Evolutionary conservation across 2,797 vertebrate genomes (phyloP), one percentile per base, ranked within the genome.

Genomic region (Todus mexicanus): DNA sequence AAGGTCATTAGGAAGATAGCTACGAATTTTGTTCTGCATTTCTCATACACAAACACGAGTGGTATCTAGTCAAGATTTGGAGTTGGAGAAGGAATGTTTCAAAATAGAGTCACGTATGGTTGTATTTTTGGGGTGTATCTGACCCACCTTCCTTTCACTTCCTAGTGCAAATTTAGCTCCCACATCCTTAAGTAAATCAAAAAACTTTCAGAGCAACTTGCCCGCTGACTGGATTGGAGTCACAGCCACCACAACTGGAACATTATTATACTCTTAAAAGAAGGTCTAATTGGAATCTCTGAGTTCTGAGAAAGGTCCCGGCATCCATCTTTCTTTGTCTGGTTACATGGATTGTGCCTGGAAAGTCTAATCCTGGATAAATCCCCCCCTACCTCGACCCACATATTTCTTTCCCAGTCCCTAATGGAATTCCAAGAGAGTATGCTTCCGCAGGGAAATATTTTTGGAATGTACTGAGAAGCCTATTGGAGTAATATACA

Each of bases 241-340:
- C 94, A 96, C 61, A 96, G 86, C 86, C 73, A 93, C 95, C 76
- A 72, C 95, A 97, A 74, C 42, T 94, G 94, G 90, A 97, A 96
- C 90, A 96, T 84, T 94, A 95, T 86, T 88, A 87, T 81, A 93
- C 84, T 92, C 87, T 92, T 85, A 93, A 80, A 71, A 96, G 95
- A 95, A 89, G 83, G 56, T 83, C 95, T 93, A 85, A 93, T 48
- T 91, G 76, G 68, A 74, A 92, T 60, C 86, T 92, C 87, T 56
- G 15, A 40, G 63, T 85, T 96, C 86, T 85, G 60, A 90, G 91
- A 89, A 79, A 92, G 87, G 95, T 82, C 61, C 42, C 82, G 83
- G 66, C 84, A 84, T 76, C 71, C 88, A 69, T 93, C 89, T 71
- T 88, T 83, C 93, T 92, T 90, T 92, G 61, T 92, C 71, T 91